A percentile compares a stretch with the other conserved stretches of the same genome.
Evolutionary conservation across 2,113 vertebrate species (phyloP).

Genomic region (Myiopsitta monachus): DNA sequence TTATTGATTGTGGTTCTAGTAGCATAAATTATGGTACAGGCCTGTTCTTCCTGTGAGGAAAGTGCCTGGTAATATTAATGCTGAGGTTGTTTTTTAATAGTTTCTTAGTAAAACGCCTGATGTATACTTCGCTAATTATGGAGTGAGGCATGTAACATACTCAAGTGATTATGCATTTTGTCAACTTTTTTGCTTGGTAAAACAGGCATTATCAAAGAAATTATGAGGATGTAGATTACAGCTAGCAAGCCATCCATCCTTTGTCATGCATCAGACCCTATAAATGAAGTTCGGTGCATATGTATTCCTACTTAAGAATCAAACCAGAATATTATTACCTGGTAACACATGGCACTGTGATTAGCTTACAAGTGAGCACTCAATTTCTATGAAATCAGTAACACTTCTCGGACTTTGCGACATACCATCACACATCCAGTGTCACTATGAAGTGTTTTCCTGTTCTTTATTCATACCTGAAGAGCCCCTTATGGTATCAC

Average conservation of each 20-base stretch:
- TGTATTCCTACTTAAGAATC: not conserved
- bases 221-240: not conserved
- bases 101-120: not conserved
- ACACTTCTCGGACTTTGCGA: not conserved
- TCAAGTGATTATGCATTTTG: not conserved
- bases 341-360: not conserved
- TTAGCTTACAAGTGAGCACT: not conserved
- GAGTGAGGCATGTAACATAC: not conserved
- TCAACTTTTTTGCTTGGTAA: not conserved
- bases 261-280: not conserved
- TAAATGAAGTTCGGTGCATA: not conserved
- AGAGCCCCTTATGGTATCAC: not conserved
- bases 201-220: not conserved
- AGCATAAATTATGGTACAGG: not conserved
- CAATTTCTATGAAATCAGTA: not conserved
- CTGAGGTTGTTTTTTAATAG: not conserved
- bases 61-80: not conserved
- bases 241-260: not conserved
- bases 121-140: not conserved
- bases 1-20: not conserved
- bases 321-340: not conserved
- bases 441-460: not conserved
- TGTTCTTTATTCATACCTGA: not conserved
- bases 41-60: not conserved
- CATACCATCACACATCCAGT: not conserved